phyloP scores from a whole-genome alignment of 2,888 invertebrate genomes.

The Lymantria monacha region DNA sequence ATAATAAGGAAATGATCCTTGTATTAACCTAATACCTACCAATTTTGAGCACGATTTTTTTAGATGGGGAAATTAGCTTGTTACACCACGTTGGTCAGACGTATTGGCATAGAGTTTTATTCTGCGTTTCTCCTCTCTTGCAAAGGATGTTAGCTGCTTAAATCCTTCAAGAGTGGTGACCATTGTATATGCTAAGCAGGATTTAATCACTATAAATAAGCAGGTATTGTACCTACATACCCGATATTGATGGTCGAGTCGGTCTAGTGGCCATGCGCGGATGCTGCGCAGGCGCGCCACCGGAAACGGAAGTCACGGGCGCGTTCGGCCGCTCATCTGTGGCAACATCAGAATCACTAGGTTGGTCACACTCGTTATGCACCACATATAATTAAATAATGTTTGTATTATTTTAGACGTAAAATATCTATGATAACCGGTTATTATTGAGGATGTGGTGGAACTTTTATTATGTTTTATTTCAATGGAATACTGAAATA shows the following conservation, averaged over 20 bases:
- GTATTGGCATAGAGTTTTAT: too few relatives aligned
- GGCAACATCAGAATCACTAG: constrained; percentile 73
- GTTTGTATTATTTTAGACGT: constrained; percentile 5
- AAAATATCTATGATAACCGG: not conserved
- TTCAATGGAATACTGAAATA: too few relatives aligned
- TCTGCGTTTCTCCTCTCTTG: too few relatives aligned
- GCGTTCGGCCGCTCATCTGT: constrained; percentile 76
- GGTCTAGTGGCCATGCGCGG: constrained; percentile 66
- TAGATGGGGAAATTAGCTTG: too few relatives aligned
- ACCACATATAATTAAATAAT: constrained; percentile 13
- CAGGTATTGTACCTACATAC: constrained; percentile 31
- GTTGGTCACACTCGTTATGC: constrained; percentile 50
- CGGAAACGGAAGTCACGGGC: constrained; percentile 80
- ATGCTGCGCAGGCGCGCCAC: constrained; percentile 79
- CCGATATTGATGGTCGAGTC: constrained; percentile 46
- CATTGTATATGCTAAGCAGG: not conserved
- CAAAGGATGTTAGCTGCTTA: too few relatives aligned
- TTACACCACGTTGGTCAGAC: too few relatives aligned
- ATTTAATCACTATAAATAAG: constrained; percentile 34
- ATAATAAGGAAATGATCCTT: too few relatives aligned
- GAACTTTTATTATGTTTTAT: too few relatives aligned
- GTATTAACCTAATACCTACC: too few relatives aligned
- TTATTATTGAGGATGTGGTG: too few relatives aligned
- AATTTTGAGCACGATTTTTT: too few relatives aligned
- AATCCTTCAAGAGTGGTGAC: too few relatives aligned